These are phyloP conservation scores for Trimorus sp. DNA, from an alignment of 2,888 invertebrate species.

Conservation along the genomic window DNA sequence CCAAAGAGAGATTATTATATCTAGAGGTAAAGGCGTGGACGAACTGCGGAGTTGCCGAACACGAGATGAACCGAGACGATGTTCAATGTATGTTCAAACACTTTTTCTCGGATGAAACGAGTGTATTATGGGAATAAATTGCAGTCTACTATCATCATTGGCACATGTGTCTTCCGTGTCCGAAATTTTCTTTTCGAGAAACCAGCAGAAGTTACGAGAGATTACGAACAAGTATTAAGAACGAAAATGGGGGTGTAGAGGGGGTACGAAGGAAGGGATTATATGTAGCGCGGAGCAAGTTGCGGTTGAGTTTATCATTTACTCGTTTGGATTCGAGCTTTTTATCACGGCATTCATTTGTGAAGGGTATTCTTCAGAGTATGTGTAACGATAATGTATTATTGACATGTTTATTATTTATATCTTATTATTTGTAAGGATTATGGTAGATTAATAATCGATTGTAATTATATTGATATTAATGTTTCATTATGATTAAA, in stretches of 20 bases:
- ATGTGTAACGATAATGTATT: slow-evolving; percentile 57
- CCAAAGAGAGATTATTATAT: slow-evolving; percentile 72
- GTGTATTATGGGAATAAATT: slow-evolving; percentile 72
- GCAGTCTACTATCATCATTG: slow-evolving; percentile 62
- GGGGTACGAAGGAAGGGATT: too few relatives aligned
- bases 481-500: slow-evolving; percentile 65
- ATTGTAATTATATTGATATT: slow-evolving; percentile 64
- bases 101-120: slow-evolving; percentile 70
- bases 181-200: slow-evolving; percentile 50
- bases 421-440: slow-evolving; percentile 57
- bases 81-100: slow-evolving; percentile 74
- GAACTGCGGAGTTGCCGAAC: slow-evolving; percentile 59
- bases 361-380: slow-evolving; percentile 46
- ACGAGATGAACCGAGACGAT: slow-evolving; percentile 72
- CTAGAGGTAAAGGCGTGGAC: slow-evolving; percentile 61
- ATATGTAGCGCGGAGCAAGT: not conserved
- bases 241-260: not conserved
- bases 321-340: slow-evolving; percentile 39
- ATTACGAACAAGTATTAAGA: not conserved
- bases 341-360: slow-evolving; percentile 49
- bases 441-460: slow-evolving; percentile 59
- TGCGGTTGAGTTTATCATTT: slow-evolving; percentile 41
- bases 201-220: slow-evolving; percentile 6
- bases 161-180: slow-evolving; percentile 57
- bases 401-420: slow-evolving; percentile 56